Percentiles rank a stretch among this genome's conserved stretches.
These are phyloP conservation scores for Danio aesculapii DNA, from an alignment of 2,797 vertebrate genomes.

Conservation along the genomic window DNA sequence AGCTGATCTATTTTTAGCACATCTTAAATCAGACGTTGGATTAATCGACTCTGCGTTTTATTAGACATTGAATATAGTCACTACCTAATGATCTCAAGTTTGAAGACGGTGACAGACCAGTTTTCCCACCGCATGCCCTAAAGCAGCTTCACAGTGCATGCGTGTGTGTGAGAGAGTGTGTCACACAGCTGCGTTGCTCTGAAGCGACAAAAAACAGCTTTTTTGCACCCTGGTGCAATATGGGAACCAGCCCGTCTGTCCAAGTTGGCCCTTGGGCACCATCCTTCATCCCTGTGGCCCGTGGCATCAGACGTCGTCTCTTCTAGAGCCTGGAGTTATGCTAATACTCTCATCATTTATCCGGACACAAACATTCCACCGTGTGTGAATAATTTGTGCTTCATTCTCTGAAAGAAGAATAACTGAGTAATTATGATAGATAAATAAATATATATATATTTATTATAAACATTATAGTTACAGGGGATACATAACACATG, in stretches of 20 bases:
- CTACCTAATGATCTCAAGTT: slow-evolving; percentile 11
- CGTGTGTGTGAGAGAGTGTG: slow-evolving; percentile 44
- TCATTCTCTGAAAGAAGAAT: neutral
- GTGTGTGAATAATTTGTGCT: slow-evolving; percentile 3
- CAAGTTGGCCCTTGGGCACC: slow-evolving; percentile 66
- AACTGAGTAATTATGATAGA: too few relatives aligned
- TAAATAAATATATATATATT: too few relatives aligned
- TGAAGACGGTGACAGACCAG: slow-evolving; percentile 14
- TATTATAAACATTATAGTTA: too few relatives aligned
- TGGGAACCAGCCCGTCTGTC: slow-evolving; percentile 82
- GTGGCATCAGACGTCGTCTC: slow-evolving; percentile 66
- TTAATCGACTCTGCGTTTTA: slow-evolving; percentile 20
- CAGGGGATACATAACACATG: too few relatives aligned
- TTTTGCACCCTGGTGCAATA: slow-evolving; percentile 84
- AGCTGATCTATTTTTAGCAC: slow-evolving; percentile 10
- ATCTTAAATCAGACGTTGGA: slow-evolving; percentile 21
- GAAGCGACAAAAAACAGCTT: slow-evolving; percentile 85
- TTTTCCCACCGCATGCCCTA: slow-evolving; percentile 17
- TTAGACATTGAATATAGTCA: slow-evolving; percentile 18
- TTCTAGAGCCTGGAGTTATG: slow-evolving; percentile 65
- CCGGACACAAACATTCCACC: slow-evolving; percentile 37
- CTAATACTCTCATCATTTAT: slow-evolving; percentile 57
- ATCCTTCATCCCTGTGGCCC: slow-evolving; percentile 57
- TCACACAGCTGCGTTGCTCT: slow-evolving; percentile 79
- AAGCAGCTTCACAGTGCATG: slow-evolving; percentile 15